Evolutionary conservation across 2,888 invertebrate species (phyloP).

Genomic region (Rhaphigaster nebulosa): DNA sequence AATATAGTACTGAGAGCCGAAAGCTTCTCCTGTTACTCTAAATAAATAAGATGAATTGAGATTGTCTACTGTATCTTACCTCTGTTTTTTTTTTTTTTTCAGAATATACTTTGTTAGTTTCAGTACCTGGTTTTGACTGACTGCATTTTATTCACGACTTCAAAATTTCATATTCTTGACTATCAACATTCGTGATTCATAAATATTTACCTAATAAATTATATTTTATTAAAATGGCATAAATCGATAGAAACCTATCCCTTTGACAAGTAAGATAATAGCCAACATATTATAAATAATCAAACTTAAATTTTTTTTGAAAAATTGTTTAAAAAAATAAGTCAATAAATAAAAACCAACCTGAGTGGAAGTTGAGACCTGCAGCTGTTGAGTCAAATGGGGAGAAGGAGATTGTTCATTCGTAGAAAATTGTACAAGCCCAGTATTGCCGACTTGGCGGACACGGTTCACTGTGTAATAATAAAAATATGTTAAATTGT

Average conservation of each 20-base stretch:
- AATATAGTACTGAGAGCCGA: too few relatives aligned
- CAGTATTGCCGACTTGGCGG: conserved; percentile 64
- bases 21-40: too few relatives aligned
- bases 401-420: conserved; percentile 64
- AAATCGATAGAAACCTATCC: neutral
- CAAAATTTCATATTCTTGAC: too few relatives aligned
- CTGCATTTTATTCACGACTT: too few relatives aligned
- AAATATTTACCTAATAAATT: too few relatives aligned
- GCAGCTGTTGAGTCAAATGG: conserved; percentile 69
- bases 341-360: neutral
- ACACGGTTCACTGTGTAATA: conserved; percentile 5
- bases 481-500: neutral
- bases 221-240: neutral
- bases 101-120: neutral
- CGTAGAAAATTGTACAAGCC: conserved; percentile 63
- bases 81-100: too few relatives aligned
- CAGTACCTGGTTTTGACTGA: too few relatives aligned
- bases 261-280: neutral
- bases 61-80: too few relatives aligned
- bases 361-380: conserved; percentile 69
- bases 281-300: neutral
- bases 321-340: neutral
- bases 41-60: too few relatives aligned
- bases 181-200: too few relatives aligned
- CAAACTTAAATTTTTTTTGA: neutral